Evolutionary conservation across 1,140 invertebrate genomes (phyloP).

Genomic region (Amphibalanus amphitrite): DNA sequence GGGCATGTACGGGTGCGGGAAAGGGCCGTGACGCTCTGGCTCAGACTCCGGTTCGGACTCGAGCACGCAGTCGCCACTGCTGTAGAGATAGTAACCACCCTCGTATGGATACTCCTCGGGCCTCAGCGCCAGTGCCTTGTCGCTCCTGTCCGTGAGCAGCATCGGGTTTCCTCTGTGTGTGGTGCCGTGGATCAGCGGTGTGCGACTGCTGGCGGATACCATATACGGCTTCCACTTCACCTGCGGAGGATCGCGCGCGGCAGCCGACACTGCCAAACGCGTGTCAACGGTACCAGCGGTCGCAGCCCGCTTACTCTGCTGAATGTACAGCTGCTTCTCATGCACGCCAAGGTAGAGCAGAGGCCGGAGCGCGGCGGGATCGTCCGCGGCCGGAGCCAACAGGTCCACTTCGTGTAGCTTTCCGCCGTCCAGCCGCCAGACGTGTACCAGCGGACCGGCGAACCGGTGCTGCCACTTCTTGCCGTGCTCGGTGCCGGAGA

Average conservation of each 20-base stretch:
- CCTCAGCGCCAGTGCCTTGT: neutral
- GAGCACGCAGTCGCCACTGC: neutral
- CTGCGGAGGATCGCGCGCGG: constrained; percentile 10
- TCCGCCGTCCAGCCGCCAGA: constrained; percentile 50
- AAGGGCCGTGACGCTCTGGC: neutral
- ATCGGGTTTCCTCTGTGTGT: neutral
- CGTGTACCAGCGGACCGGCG: constrained; percentile 59
- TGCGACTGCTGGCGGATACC: constrained; percentile 3
- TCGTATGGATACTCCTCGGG: neutral
- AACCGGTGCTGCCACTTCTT: constrained; percentile 66
- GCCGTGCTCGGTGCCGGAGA: constrained; percentile 50
- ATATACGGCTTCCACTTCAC: constrained; percentile 29
- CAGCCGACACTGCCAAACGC: neutral
- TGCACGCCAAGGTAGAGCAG: constrained; percentile 72
- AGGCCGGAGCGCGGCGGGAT: constrained; percentile 30
- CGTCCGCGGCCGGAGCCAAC: constrained; percentile 30
- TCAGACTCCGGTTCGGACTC: neutral
- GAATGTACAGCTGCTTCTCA: constrained; percentile 47
- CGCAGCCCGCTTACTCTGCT: constrained; percentile 20
- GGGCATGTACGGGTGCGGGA: neutral
- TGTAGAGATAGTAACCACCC: neutral
- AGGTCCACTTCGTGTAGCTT: constrained; percentile 52
- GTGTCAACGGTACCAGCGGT: too few species aligned
- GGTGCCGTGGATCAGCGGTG: neutral
- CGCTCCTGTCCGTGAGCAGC: neutral